A percentile compares a stretch with the other conserved stretches of the same genome.
phyloP scores from a whole-genome alignment of 2,888 invertebrate genomes.

The Parelbella ahira region DNA sequence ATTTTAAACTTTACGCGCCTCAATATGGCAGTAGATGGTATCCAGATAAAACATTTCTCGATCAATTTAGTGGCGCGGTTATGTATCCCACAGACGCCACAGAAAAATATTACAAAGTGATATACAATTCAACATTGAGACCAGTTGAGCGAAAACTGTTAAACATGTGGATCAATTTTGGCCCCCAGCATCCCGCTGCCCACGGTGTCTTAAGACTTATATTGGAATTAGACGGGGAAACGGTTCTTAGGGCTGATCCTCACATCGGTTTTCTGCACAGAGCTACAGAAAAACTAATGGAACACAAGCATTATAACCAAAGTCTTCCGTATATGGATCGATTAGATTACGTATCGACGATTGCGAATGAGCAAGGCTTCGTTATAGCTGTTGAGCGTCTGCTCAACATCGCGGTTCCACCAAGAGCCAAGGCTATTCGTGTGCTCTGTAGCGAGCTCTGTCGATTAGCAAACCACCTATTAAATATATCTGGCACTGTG shows the following conservation, averaged over 20 bases:
- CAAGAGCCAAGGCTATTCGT: conserved; percentile 89
- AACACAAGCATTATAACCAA: conserved; percentile 92
- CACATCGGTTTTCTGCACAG: conserved; percentile 93
- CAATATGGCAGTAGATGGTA: conserved; percentile 74
- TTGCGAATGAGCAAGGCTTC: conserved; percentile 90
- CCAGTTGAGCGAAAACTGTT: conserved; percentile 81
- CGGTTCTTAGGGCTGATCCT: conserved; percentile 88
- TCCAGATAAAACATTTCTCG: conserved; percentile 82
- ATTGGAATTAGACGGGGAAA: conserved; percentile 90
- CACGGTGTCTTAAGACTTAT: conserved; percentile 93
- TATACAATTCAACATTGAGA: conserved; percentile 47
- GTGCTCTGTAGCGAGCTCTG: conserved; percentile 88
- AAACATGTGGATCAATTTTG: conserved; percentile 89
- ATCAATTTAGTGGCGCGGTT: conserved; percentile 77
- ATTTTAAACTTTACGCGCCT: conserved; percentile 39
- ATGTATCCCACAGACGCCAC: conserved; percentile 77
- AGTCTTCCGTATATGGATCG: conserved; percentile 93
- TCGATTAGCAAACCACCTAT: conserved; percentile 89
- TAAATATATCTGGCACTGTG: conserved; percentile 86
- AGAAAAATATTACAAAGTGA: conserved; percentile 55
- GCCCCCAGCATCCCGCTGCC: conserved; percentile 95
- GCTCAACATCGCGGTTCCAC: conserved; percentile 87
- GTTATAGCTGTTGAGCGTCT: conserved; percentile 91
- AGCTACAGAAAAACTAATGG: conserved; percentile 94
- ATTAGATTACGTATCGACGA: conserved; percentile 91